These are phyloP conservation scores for Nycteola revayana DNA, from an alignment of 2,888 invertebrate species.

Conservation along the genomic window DNA sequence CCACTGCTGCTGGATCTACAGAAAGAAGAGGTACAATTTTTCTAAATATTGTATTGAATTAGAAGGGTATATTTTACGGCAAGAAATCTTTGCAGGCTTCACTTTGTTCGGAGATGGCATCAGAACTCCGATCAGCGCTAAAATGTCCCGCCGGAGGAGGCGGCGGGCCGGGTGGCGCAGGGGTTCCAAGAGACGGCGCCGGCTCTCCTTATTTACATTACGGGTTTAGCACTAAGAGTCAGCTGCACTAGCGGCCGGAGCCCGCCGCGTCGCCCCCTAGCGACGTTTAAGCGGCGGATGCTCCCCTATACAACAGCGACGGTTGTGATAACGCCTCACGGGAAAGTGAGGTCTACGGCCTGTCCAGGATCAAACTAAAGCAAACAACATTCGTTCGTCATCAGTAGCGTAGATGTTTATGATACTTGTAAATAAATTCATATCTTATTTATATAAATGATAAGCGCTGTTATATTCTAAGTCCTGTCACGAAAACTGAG, in stretches of 20 bases:
- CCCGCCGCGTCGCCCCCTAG: slow-evolving; percentile 71
- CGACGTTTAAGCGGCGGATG: slow-evolving; percentile 62
- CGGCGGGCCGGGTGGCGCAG: slow-evolving; percentile 52
- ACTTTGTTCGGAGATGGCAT: slow-evolving; percentile 87
- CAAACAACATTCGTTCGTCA: slow-evolving; percentile 22
- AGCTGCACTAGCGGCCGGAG: slow-evolving; percentile 74
- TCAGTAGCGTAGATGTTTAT: slow-evolving; percentile 30
- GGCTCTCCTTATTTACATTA: slow-evolving; percentile 85
- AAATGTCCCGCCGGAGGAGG: slow-evolving; percentile 83
- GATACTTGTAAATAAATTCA: slow-evolving; percentile 43
- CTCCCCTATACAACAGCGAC: slow-evolving; percentile 12
- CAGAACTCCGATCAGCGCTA: slow-evolving; percentile 86
- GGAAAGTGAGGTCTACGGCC: too few species aligned
- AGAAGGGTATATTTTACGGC: not conserved
- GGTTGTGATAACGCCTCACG: not conserved
- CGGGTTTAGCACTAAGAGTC: slow-evolving; percentile 82
- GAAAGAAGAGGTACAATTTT: slow-evolving; percentile 73
- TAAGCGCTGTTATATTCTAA: slow-evolving; percentile 30
- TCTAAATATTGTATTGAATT: slow-evolving; percentile 22
- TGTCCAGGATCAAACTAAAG: slow-evolving; percentile 26
- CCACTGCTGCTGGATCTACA: slow-evolving; percentile 32
- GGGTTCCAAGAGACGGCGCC: slow-evolving; percentile 71
- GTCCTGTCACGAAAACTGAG: slow-evolving; percentile 11
- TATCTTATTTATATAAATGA: slow-evolving; percentile 32
- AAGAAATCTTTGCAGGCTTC: slow-evolving; percentile 78